phyloP scores from a whole-genome alignment of 2,113 vertebrate genomes.

The Pomatorhinus ruficollis region DNA sequence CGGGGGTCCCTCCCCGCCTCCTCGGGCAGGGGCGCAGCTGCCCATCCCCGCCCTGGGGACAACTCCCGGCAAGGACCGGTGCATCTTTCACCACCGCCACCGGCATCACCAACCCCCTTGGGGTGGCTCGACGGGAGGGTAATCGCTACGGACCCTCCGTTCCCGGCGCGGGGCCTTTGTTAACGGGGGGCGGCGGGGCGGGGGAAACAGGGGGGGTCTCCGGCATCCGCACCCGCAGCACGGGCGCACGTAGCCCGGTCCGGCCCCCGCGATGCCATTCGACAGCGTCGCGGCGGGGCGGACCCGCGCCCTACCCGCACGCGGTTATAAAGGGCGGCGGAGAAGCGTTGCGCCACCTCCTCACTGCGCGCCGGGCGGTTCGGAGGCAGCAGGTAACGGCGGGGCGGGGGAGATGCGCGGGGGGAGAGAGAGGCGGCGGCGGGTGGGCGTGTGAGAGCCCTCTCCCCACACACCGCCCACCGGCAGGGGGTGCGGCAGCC shows the following conservation, averaged over 20 bases:
- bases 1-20: background rate
- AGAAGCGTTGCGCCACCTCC: background rate
- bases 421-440: background rate
- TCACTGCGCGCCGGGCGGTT: background rate
- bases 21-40: background rate
- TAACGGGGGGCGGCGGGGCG: background rate
- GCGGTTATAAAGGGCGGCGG: conserved; percentile 3
- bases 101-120: background rate
- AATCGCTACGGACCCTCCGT: background rate
- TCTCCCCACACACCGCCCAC: background rate
- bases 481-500: background rate
- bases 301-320: background rate
- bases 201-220: background rate
- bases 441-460: background rate
- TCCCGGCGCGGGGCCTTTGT: background rate
- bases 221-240: background rate
- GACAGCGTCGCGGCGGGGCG: background rate
- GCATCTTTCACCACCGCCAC: background rate
- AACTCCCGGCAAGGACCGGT: background rate
- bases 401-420: background rate
- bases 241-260: conserved; percentile 66
- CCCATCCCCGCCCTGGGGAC: background rate
- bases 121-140: background rate
- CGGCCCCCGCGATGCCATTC: conserved; percentile 24
- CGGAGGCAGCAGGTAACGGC: background rate